Conservation (phyloP, 1,140 invertebrate species). For the Drosophila kanapiae region DNA sequence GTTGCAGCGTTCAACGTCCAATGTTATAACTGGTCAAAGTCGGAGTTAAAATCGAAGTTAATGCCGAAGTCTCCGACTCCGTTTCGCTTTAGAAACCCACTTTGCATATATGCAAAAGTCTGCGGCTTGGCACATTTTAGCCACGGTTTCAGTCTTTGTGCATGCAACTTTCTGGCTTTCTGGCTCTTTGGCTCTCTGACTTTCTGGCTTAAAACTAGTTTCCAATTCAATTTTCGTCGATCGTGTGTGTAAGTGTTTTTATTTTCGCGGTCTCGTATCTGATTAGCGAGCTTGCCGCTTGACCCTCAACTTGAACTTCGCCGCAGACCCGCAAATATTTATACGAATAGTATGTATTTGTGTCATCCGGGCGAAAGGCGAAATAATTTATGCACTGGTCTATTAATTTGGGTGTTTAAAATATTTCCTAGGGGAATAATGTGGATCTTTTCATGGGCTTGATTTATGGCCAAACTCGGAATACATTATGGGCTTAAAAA, state of each 20-base stretch:
- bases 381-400: constrained; percentile 39
- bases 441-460: constrained; percentile 2
- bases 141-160: constrained; percentile 16
- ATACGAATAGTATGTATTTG: constrained; percentile 28
- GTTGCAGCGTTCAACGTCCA: constrained; percentile 49
- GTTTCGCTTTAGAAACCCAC: constrained; percentile 80
- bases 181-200: constrained; percentile 13
- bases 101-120: constrained; percentile 60
- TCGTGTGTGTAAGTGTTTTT: constrained; percentile 45
- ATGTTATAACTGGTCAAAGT: constrained; percentile 80
- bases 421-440: constrained; percentile 19
- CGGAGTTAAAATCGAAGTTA: constrained; percentile 21
- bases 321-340: constrained; percentile 37
- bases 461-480: constrained; percentile 25
- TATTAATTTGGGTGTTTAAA: constrained; percentile 36
- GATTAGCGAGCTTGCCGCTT: constrained; percentile 59
- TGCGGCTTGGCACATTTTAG: constrained; percentile 61
- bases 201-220: constrained; percentile 62
- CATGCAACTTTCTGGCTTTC: constrained; percentile 51
- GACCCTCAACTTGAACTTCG: constrained; percentile 79
- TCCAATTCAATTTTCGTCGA: constrained; percentile 54
- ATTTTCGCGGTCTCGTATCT: constrained; percentile 57
- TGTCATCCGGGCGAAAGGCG: constrained; percentile 38
- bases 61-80: constrained; percentile 18
- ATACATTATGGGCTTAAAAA: constrained; percentile 18